Base-by-base conservation (phyloP, 2,113 vertebrate genomes). In the Pica pica region DNA sequence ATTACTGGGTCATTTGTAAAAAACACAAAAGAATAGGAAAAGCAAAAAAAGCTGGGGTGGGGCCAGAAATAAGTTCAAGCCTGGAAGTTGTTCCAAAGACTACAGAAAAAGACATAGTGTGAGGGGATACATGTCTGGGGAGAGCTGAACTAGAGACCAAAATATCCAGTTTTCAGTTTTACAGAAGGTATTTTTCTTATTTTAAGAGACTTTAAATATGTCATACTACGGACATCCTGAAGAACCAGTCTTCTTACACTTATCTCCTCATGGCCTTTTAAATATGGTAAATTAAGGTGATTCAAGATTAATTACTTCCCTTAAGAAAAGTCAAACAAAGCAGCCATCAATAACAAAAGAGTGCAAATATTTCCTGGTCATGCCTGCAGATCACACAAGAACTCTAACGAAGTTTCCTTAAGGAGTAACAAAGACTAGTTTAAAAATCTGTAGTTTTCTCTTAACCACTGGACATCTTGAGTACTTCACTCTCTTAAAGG, bases 51-150 rank as follows among this genome's bases (percentile, higher is more conserved):
- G 16, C 22, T 59, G 15, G 9, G n/a, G n/a, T 12, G 8, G 31
- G 37, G 30, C 22, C 56, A 95, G 42, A 87, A 35, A 14, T 11
- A 73, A 77, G n/a, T 16, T 60, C 12, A 37, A 11, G 4, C 6
- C 61, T 20, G 28, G 41, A 74, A 11, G 14, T 13, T 35, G 18
- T n/a, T 89, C 14, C 65, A 84, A 78, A 70, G 24, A 37, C 73
- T 31, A 16, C 0, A 44, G 31, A 82, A 78, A 80, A 90, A 14
- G 5, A 31, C 27, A 35, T 0, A 7, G 16, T 7, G 6, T 9
- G 5, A 55, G 15, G 41, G 28, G 26, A 24, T 2, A 41, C 2
- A 3, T 2, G 11, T 42, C 28, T 41, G 28, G 31, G 13, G 41
- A 77, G 24, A 52, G 31, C 24, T 65, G 50, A 89, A 74, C 39